Conservation (phyloP, 2,888 invertebrate genomes). For the Fabriciana adippe region DNA sequence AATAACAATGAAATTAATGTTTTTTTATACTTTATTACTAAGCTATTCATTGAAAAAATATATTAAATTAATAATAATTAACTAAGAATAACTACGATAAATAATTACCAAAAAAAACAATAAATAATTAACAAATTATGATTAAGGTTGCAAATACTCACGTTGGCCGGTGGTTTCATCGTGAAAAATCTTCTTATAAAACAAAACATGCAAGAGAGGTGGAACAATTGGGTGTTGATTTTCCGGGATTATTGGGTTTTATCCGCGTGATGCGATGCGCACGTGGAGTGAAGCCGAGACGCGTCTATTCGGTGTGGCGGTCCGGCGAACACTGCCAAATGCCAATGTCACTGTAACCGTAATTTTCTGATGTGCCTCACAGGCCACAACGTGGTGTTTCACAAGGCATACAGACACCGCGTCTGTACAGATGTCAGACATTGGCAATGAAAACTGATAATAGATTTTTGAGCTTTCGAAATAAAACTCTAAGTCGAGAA, state of each 20-base stretch:
- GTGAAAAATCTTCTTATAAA: constrained; percentile 62
- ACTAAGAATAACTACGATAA: too few species aligned
- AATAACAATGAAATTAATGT: too few species aligned
- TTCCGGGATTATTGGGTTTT: constrained; percentile 16
- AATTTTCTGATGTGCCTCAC: constrained; percentile 41
- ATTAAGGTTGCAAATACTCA: constrained; percentile 51
- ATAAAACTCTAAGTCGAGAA: too few species aligned
- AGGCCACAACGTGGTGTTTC: constrained; percentile 15
- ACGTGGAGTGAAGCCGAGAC: constrained; percentile 60
- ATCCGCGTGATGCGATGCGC: constrained; percentile 43
- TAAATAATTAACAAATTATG: neutral
- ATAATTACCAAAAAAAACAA: neutral
- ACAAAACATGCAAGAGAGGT: constrained; percentile 59
- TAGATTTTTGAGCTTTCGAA: too few species aligned
- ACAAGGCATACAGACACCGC: constrained; percentile 21
- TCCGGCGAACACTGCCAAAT: constrained; percentile 64
- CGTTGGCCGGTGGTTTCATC: constrained; percentile 77
- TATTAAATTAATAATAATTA: too few species aligned
- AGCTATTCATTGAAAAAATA: too few species aligned
- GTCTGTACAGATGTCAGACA: constrained; percentile 19
- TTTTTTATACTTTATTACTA: too few species aligned
- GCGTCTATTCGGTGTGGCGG: constrained; percentile 54
- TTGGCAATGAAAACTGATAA: constrained; percentile 27
- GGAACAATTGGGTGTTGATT: constrained; percentile 23
- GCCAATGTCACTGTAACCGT: constrained; percentile 35